Evolutionary conservation across 2,888 invertebrate genomes (phyloP).

Genomic region (Conus canariensis): DNA sequence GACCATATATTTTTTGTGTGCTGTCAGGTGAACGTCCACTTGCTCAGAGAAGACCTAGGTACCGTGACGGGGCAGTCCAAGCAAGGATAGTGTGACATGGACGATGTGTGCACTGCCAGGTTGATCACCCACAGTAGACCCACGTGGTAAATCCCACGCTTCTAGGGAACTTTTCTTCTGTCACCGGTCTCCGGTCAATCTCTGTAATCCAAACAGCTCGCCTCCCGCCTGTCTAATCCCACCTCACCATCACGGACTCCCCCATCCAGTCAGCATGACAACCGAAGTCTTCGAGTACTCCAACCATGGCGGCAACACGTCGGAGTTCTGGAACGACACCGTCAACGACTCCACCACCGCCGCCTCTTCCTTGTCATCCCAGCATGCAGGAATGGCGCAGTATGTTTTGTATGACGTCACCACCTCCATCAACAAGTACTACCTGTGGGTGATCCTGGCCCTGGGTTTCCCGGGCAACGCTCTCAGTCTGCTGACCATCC

Average conservation of each 20-base stretch:
- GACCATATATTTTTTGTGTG: too few species aligned
- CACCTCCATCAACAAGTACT: conserved; percentile 39
- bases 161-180: too few species aligned
- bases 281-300: neutral
- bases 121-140: too few species aligned
- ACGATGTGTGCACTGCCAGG: too few species aligned
- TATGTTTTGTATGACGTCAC: conserved; percentile 45
- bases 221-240: neutral
- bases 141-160: too few species aligned
- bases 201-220: neutral
- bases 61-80: too few species aligned
- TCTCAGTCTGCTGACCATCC: conserved; percentile 64
- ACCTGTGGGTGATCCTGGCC: conserved; percentile 46
- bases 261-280: neutral
- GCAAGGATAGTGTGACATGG: too few species aligned
- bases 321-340: neutral
- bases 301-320: neutral
- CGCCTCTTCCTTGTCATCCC: neutral
- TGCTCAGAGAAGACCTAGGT: too few species aligned
- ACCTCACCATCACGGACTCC: neutral
- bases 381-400: neutral
- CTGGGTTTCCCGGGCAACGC: conserved; percentile 51
- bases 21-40: too few species aligned
- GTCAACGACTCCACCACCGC: conserved; percentile 3
- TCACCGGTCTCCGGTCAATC: too few species aligned